Percentiles rank a stretch among this genome's conserved stretches.
These are phyloP conservation scores for Poicephalus meyeri DNA, from an alignment of 2,113 vertebrate genomes.

Conservation along the genomic window DNA sequence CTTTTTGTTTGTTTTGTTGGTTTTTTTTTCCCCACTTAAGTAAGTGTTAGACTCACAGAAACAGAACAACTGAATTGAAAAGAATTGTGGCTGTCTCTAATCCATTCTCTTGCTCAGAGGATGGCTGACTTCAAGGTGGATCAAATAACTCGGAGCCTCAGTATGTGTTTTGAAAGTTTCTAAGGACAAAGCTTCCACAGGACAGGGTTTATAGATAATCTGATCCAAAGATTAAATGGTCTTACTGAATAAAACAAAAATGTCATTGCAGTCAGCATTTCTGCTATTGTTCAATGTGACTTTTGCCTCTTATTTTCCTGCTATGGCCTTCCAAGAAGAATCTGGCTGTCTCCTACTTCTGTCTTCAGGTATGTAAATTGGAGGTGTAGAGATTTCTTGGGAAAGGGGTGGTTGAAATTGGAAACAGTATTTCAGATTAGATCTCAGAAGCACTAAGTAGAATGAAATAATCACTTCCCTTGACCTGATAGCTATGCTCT, in stretches of 20 bases:
- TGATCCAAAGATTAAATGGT: neutral
- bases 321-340: neutral
- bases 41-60: neutral
- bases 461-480: neutral
- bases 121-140: neutral
- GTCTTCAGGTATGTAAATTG: neutral
- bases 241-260: neutral
- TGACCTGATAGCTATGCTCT: neutral
- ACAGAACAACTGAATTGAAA: neutral
- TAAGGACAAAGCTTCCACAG: neutral
- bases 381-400: neutral
- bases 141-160: neutral
- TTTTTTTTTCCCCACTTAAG: no score
- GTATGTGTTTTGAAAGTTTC: neutral
- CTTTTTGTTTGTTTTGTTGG: neutral
- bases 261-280: neutral
- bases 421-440: neutral
- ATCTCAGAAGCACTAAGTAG: neutral
- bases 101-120: neutral
- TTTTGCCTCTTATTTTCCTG: neutral
- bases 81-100: neutral
- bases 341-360: neutral
- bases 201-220: neutral
- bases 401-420: neutral
- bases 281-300: neutral